Evolutionary conservation across 92 coral and sea anemone genomes (phyloP), one percentile per base, ranked within the genome.

Genomic region (Metridium senile): DNA sequence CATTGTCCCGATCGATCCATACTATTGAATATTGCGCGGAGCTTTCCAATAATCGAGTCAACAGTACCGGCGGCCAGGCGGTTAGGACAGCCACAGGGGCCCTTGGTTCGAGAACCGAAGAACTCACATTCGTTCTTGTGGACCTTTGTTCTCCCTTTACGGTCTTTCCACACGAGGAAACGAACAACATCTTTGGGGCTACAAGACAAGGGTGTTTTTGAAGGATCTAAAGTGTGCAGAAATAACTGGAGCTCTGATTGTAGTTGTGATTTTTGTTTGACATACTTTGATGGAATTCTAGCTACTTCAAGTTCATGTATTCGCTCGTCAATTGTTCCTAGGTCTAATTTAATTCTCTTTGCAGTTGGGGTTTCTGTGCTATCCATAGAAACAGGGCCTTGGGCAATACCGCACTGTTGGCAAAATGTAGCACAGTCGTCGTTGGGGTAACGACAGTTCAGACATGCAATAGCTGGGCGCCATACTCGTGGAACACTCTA

Each of bases 51-150:
- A 46, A 53, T 33, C 13, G 66, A 49, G 64, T 90, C 83, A 39
- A 84, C 92, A 20, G 92, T 90, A 11, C 92, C 81, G 13, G 89
- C 88, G 64, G 97, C 80, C 9, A 90, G 68, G 67, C 92, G 83
- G 29, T 71, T 70, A n/a, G 91, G 89, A 69, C 95, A 83, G 26
- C 51, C 33, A 65, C 89, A 89, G 23, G 31, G 21, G 17, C 47
- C 73, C 59, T 33, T 68, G 9, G 62, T 61, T 27, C 71, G 53
- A 35, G 77, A 62, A 21, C 86, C 86, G 23, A 80, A 61, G 63
- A 66, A 78, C 39, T 62, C 43, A 66, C 88, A 79, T 0, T 7
- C 56, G 59, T 58, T 64, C 11, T 0, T 26, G 27, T 83, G 89
- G 51, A 84, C 82, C 74, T 43, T 67, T 13, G 92, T 87, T 33